Base-by-base conservation (phyloP, 2,113 vertebrate genomes). In the Hoplias malabaricus region DNA sequence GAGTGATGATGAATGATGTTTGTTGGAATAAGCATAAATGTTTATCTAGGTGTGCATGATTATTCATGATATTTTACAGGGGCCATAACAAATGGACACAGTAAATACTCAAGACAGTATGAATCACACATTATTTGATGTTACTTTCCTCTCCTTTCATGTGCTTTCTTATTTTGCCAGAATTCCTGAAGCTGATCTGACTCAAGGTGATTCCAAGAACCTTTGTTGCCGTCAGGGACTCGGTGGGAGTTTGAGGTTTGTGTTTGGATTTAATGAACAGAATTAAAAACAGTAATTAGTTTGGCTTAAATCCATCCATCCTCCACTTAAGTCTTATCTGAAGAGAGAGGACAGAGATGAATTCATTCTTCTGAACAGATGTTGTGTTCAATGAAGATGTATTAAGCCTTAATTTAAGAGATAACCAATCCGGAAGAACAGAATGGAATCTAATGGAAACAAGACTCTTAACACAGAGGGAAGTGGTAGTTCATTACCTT, bases 361-460 rank as follows among this genome's bases (percentile, higher is more conserved):
- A 53, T 75, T 23, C 61, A 66, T 54, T 53, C 34, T 1, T 43
- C 33, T n/a, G n/a, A 27, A 34, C 6, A 63, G 59, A 63, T 61
- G 57, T 19, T 33, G 57, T 13, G 33, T 61, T 14, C 2, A 61
- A 61, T 61, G 13, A 61, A 31, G 31, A 63, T 50, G 25, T 21
- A 65, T 75, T 66, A 75, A 38, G 34, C 19, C 2, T 53, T 40
- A 33, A 75, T 66, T 75, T 31, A 8, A 31, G 2, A 19, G 57
- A 61, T 33, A 19, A 13, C 27, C 57, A 36, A 36, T 36, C 5
- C 59, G 9, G 53, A 13, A 21, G 59, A 29, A 12, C 61, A 19
- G 46, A 75, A 75, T 75, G 65, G 53, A 38, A 53, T 25, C 31
- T 38, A 25, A 74, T 63, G 27, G 21, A 9, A 74, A 74, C 29